Base-by-base conservation (phyloP, 2,888 invertebrate species). In the Morpho helenor region DNA sequence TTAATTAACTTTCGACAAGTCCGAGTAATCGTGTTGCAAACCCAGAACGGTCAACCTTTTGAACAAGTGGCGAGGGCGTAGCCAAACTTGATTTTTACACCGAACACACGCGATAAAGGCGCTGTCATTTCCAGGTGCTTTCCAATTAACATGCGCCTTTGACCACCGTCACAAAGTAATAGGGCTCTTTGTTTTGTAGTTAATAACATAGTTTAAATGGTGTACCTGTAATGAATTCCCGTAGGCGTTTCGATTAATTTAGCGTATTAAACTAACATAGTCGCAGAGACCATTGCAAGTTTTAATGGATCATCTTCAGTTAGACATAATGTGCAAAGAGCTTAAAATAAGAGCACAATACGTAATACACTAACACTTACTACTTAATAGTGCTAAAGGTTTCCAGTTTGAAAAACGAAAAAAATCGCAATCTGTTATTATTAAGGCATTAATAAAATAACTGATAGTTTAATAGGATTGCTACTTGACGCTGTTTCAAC, bases 1-100 rank as follows among this genome's bases (percentile, higher is more conserved):
- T 90, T 90, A 90, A 90, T 90, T 89, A 89, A 89, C 84, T 89
- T 89, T 89, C 87, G 89, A 90, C 89, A 89, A 88, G 87, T 89
- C 82, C 70, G 80, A 76, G 85, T 89, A 88, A 89, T 89, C 88
- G 87, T 74, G 84, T 89, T 88, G 89, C 89, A 89, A 89, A 90
- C 88, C 87, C 81, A 76, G 22, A 54, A 79, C 79, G 87, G 88
- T 85, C 87, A 85, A 83, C 84, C 84, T 87, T 87, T 86, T 87
- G 87, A 82, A 80, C 76, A 70, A 68, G 69, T 63, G 68, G 72
- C 66, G 66, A 67, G 72, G 72, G 68, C 72, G 67, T 68, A 67
- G 68, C 77, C 77, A 75, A 74, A 81, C 83, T 84, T 86, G 84
- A 89, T 88, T 90, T 90, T 90, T 90, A 85, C 87, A 80, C 87